Evolutionary conservation across 2,113 vertebrate species (phyloP), one percentile per base, ranked within the genome.

Genomic region (Thunnus maccoyii): DNA sequence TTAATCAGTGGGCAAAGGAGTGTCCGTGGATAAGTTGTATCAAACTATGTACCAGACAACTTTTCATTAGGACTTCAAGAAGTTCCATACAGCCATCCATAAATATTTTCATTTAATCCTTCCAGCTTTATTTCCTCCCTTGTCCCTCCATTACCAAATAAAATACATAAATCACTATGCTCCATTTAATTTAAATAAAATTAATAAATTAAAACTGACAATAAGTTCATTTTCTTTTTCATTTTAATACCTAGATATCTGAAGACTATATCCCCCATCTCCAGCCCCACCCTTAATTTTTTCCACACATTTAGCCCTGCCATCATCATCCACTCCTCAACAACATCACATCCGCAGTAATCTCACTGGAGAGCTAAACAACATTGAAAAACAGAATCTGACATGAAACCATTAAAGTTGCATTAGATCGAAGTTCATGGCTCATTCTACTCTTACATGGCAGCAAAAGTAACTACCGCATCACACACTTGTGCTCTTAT

Each of bases 381-480:
- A 76, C 72, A 25, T 3, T 41, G 52, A 67, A 72, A 85, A 83
- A 74, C 78, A 72, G 55, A 85, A 77, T 65, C 72, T 73, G 85
- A 87, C 80, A 83, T 76, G 67, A 76, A 82, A 85, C 44, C 86
- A 88, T 91, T 90, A 90, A 89, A 88, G 84, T 76, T 91, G 72
- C 86, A 91, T 85, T 66, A 72, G 80, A 71, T 85, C 48, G 32
- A 90, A 82, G 83, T 73, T 86, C 83, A 63, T 36, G 25, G 55
- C 66, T 80, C 72, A 41, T 58, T 44, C 69, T 32, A 16, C 71
- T 73, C 52, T 74, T 67, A 55, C 66, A 62, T 77, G 82, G 52
- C 69, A 57, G 80, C 50, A 69, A 75, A 68, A 74, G 70, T 58
- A 89, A 86, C 82, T 81, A 76, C 76, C 0, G 30, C 76, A 78